A percentile compares a stretch with the other conserved stretches of the same genome.
Conservation (phyloP, 37 sponge, comb jelly and placozoan genomes). For the Lycopodina hypogea region DNA sequence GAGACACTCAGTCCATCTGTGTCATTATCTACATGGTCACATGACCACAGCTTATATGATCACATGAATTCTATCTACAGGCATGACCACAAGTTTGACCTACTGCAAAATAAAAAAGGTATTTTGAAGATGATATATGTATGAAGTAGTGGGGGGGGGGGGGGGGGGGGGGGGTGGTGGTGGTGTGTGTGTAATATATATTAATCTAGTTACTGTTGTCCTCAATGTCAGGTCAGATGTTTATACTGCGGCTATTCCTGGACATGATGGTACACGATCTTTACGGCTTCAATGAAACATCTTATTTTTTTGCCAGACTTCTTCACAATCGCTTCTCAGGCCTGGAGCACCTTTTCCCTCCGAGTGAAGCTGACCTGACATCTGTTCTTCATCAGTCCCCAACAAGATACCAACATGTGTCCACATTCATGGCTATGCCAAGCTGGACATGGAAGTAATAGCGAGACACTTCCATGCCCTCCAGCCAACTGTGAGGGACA, state of each 20-base stretch:
- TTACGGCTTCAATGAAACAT: constrained; percentile 79
- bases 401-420: constrained; percentile 79
- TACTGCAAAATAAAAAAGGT: constrained; percentile 69
- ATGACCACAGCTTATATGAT: constrained; percentile 80
- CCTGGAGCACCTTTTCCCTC: constrained; percentile 78
- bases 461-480: constrained; percentile 70
- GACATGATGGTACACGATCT: constrained; percentile 89
- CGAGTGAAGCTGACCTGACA: constrained; percentile 33
- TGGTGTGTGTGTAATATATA: background rate
- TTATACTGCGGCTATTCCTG: constrained; percentile 78
- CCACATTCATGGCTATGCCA: constrained; percentile 81
- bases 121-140: background rate
- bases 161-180: no score
- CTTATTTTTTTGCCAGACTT: constrained; percentile 67
- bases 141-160: no score
- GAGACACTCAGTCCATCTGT: constrained; percentile 82
- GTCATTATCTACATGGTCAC: constrained; percentile 93
- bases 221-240: constrained; percentile 93
- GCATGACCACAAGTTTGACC: constrained; percentile 94
- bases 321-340: constrained; percentile 64
- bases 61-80: constrained; percentile 90
- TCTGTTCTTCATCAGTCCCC: constrained; percentile 31
- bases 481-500: constrained; percentile 65
- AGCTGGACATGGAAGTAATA: constrained; percentile 70
- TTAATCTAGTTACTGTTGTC: background rate